phyloP scores from a whole-genome alignment of 2,888 invertebrate species.

The Acleris laterana region DNA sequence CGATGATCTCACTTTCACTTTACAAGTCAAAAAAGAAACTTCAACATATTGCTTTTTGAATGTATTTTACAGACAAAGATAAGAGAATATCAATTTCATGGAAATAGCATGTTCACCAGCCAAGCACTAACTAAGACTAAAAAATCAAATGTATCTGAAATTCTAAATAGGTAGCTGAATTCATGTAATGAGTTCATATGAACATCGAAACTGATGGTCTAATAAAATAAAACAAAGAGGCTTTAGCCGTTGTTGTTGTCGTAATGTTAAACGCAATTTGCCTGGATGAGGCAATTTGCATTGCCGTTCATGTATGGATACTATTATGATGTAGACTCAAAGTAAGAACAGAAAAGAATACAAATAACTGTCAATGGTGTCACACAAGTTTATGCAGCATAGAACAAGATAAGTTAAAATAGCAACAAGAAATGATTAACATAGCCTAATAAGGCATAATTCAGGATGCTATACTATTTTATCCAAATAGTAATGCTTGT shows the following conservation, averaged over 20 bases:
- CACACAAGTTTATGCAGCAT: background rate
- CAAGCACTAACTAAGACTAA: conserved; percentile 16
- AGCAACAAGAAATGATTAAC: too few relatives aligned
- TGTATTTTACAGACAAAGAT: background rate
- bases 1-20: too few relatives aligned
- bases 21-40: background rate
- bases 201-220: conserved; percentile 2
- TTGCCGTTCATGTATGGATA: conserved; percentile 12
- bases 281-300: conserved; percentile 21
- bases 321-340: background rate
- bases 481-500: background rate
- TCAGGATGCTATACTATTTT: background rate
- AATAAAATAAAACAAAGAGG: conserved; percentile 19
- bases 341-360: background rate
- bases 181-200: background rate
- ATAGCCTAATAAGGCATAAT: too few relatives aligned
- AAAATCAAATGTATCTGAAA: background rate
- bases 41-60: background rate
- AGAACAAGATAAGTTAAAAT: too few relatives aligned
- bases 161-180: conserved; percentile 2
- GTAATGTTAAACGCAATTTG: conserved; percentile 15
- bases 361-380: background rate
- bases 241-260: background rate
- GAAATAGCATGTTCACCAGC: conserved; percentile 16
- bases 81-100: background rate